Evolutionary conservation across 2,888 invertebrate species (phyloP), one percentile per base, ranked within the genome.

Genomic region (Palloptera scutellata): DNA sequence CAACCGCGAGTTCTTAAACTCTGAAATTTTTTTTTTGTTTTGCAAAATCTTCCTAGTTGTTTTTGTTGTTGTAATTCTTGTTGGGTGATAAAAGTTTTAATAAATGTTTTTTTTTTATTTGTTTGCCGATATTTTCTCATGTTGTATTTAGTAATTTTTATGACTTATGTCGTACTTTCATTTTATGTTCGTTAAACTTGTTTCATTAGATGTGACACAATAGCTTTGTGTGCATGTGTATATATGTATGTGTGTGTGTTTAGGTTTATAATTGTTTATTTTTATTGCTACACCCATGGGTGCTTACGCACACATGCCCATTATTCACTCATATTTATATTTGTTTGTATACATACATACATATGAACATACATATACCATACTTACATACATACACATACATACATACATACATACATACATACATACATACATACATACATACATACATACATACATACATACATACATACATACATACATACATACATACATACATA

Each of bases 121-220:
- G 17, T 53, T n/a, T 53, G 4, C 19, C 17, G 19, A 53, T 53
- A 41, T 58, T 6, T 40, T n/a, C n/a, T n/a, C n/a, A n/a, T 58
- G 40, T 58, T 15, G 12, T 40, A n/a, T 30, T 30, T 30, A 30
- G 30, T 30, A 4, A 30, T 30, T 30, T 30, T 30, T 30, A 30
- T 30, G 2, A 30, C 6, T 30, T 30, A n/a, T n/a, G n/a, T n/a
- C n/a, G n/a, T 30, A 30, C 6, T 30, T 30, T 30, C 30, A 30
- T 40, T 15, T 58, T 13, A 10, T 41, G 8, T 15, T 10, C 41
- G 15, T 15, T 40, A 42, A 61, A 61, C 48, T 61, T 61, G 45
- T 61, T 51, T 61, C 48, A 61, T 61, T 61, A 61, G 48, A 61
- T 48, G 19, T 61, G 60, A 61, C 48, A 61, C 51, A 51, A 61